phyloP scores from a whole-genome alignment of 2,797 vertebrate species.

The Acomys russatus region DNA sequence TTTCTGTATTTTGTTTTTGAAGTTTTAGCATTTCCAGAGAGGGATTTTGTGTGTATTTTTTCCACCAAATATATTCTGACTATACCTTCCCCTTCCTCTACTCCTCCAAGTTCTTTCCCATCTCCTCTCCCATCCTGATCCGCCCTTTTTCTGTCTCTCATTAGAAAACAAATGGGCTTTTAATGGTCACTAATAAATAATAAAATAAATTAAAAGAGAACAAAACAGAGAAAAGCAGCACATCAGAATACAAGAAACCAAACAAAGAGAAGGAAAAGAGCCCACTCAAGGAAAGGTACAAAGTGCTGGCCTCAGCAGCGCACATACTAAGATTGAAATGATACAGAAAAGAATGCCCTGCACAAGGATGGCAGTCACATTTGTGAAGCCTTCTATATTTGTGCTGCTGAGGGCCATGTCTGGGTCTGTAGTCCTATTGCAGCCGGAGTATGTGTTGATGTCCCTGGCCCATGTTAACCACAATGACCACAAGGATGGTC shows the following conservation, averaged over 20 bases:
- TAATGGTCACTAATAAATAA: background rate
- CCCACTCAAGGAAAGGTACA: background rate
- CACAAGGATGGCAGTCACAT: background rate
- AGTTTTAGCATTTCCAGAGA: background rate
- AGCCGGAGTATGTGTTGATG: background rate
- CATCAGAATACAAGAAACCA: background rate
- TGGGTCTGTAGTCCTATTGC: background rate
- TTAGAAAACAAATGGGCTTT: background rate
- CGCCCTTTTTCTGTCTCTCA: background rate
- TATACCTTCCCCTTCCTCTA: background rate
- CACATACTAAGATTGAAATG: background rate
- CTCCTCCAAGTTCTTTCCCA: background rate
- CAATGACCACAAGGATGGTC: background rate
- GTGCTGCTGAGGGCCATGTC: background rate
- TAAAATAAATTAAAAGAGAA: background rate
- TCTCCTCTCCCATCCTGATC: background rate
- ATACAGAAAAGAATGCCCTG: background rate
- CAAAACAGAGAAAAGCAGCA: background rate
- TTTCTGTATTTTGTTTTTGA: background rate
- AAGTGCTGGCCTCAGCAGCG: background rate
- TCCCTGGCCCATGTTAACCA: background rate
- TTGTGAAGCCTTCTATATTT: background rate
- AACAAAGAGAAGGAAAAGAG: background rate
- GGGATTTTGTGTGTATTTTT: background rate
- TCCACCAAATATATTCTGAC: background rate